These are phyloP conservation scores for Megaptera novaeangliae DNA, from an alignment of 2,113 vertebrate species.

Conservation along the genomic window DNA sequence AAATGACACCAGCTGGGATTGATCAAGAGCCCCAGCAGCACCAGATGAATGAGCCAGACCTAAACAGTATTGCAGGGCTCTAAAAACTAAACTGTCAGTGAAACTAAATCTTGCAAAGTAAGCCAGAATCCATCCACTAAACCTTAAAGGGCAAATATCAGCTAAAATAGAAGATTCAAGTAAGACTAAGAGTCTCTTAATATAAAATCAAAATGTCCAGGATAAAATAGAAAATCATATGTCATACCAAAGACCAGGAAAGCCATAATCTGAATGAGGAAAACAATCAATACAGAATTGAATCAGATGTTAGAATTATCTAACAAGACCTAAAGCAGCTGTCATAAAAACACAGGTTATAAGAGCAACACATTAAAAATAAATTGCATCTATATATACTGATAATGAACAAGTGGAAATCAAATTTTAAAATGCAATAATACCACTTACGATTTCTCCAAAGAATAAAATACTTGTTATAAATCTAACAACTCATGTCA, in stretches of 20 bases:
- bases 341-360: background rate
- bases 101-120: background rate
- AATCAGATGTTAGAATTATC: background rate
- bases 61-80: background rate
- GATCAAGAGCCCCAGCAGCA: background rate
- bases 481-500: background rate
- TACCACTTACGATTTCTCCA: background rate
- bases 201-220: background rate
- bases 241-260: background rate
- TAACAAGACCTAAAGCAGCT: background rate
- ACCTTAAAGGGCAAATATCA: background rate
- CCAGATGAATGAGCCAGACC: background rate
- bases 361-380: background rate
- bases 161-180: background rate
- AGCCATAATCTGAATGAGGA: background rate
- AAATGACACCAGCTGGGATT: background rate
- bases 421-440: background rate
- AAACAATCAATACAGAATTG: background rate
- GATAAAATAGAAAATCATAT: background rate
- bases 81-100: background rate
- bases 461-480: background rate
- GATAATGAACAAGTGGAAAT: background rate
- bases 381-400: background rate
- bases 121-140: background rate
- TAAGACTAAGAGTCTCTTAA: background rate